Evolutionary conservation across 53 echinoderm and acorn worm genomes (phyloP), one percentile per base, ranked within the genome.

Genomic region (Echinarachnius parma): DNA sequence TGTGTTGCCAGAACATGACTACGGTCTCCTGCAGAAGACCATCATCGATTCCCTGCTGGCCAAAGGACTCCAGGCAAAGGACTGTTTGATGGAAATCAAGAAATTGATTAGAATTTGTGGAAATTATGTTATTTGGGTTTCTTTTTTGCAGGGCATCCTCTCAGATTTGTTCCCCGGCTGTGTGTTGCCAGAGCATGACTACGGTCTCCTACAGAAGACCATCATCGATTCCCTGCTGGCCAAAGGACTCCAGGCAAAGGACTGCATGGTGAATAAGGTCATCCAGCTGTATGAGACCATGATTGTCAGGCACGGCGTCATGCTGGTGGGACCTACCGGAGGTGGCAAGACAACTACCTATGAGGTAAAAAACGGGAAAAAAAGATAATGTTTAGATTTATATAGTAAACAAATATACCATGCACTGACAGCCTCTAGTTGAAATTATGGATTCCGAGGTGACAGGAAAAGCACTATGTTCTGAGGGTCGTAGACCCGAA

Each of bases 251-350:
- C 98, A 92, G 52, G 79, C 83, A 49, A 77, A 87, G 50, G 88
- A 86, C 21, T 91, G 85, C 27, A 62, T 88, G 62, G 79, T 98
- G 31, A 88, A 80, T 65, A 98, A 98, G 65, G 89, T 92, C 58
- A 98, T 98, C 53, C 98, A 98, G 66, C 80, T 98, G 32, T 98
- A 98, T 34, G 98, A 98, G 91, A 98, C 98, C 1, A 98, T 98
- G 98, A 98, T 98, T 46, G 92, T 96, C 9, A 67, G 98, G 50
- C 98, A 98, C 28, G 98, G 98, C 64, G 98, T 98, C 98, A 98
- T 98, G 98, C 59, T 98, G 83, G 98, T 98, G 0, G 98, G 98
- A 20, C 98, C 98, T 28, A 96, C 98, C 14, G 98, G 98, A 4
- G 98, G 98, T 27, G 98, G 98, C 23, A 96, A 96, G 83, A 96